phyloP scores from a whole-genome alignment of 2,797 vertebrate species.

The Heliangelus exortis region DNA sequence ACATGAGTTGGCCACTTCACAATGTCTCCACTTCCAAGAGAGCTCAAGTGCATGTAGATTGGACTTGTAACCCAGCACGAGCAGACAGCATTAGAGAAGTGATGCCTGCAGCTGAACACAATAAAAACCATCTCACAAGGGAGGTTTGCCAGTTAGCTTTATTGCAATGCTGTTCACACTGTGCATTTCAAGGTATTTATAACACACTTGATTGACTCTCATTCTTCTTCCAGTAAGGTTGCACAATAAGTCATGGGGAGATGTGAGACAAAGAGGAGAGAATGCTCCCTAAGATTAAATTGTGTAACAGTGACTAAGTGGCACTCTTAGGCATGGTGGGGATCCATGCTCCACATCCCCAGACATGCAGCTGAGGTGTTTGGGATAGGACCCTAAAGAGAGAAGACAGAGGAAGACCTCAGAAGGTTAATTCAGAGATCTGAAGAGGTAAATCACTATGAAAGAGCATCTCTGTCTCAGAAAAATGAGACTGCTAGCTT shows the following conservation, averaged over 20 bases:
- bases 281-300: neutral
- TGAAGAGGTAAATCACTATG: neutral
- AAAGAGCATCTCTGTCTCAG: neutral
- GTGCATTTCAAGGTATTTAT: conserved; percentile 17
- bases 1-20: neutral
- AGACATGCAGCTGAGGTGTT: neutral
- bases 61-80: conserved; percentile 19
- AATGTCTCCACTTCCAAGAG: neutral
- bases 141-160: neutral
- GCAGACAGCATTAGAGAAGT: conserved; percentile 29
- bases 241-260: neutral
- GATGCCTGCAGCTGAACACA: conserved; percentile 32
- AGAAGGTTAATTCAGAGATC: neutral
- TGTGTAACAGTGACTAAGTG: neutral
- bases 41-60: neutral
- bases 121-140: conserved; percentile 34
- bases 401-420: neutral
- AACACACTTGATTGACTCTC: neutral
- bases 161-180: neutral
- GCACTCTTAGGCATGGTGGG: neutral
- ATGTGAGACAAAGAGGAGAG: neutral
- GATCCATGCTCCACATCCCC: neutral
- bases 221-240: neutral
- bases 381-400: neutral
- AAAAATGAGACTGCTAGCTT: neutral